phyloP scores from a whole-genome alignment of 2,888 invertebrate species.

The Galerucella pusilla region DNA sequence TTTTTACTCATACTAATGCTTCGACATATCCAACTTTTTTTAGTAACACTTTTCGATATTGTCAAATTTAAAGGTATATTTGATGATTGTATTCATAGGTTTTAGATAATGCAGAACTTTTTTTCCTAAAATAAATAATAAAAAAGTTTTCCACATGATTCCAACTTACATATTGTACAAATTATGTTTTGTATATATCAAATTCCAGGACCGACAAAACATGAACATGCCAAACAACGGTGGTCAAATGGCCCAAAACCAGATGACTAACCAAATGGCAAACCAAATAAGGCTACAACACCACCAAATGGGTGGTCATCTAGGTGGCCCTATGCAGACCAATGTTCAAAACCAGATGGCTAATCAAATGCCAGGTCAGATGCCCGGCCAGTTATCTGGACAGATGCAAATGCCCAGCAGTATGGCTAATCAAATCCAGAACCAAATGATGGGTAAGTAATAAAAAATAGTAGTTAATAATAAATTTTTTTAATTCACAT shows the following conservation, averaged over 20 bases:
- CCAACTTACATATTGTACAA: too few relatives aligned
- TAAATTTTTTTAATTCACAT: background rate
- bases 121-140: too few relatives aligned
- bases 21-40: too few relatives aligned
- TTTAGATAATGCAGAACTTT: too few relatives aligned
- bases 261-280: conserved; percentile 62
- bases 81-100: too few relatives aligned
- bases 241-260: conserved; percentile 62
- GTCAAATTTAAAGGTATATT: too few relatives aligned
- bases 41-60: too few relatives aligned
- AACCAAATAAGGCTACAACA: conserved; percentile 63
- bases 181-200: background rate
- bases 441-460: conserved; percentile 55
- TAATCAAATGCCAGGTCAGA: conserved; percentile 50
- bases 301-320: conserved; percentile 64
- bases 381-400: conserved; percentile 53
- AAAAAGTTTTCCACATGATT: too few relatives aligned
- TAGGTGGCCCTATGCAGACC: conserved; percentile 55
- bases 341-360: conserved; percentile 57
- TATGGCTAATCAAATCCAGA: conserved; percentile 52
- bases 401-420: conserved; percentile 60
- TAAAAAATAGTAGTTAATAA: background rate
- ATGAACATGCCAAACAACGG: conserved; percentile 65
- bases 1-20: too few relatives aligned
- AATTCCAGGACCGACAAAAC: conserved; percentile 55